Base-by-base conservation (phyloP, 1,140 invertebrate genomes). In the Meloidogyne hapla region DNA sequence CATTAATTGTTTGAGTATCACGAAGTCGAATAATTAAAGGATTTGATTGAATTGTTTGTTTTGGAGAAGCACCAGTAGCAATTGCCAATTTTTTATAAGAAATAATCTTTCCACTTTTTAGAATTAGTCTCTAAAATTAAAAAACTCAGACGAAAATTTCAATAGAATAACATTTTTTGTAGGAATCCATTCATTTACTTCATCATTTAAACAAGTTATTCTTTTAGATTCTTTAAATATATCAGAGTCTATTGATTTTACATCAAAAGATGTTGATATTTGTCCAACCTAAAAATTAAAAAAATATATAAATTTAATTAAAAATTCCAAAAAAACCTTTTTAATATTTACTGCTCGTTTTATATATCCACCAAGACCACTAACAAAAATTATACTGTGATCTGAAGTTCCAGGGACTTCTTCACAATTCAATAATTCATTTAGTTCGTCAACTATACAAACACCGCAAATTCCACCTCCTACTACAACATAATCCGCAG, bases 401-500 rank as follows among this genome's bases (percentile, higher is more conserved):
- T 42, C 8, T 13, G 40, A 76, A 21, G 69, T 56, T 21, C 38
- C 40, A 33, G 75, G 21, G n/a, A 63, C 67, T 61, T 72, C 48
- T 64, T 13, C 38, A 33, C 42, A 28, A 25, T 74, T 64, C n/a
- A 79, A 18, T 25, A 79, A 63, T 48, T 69, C 67, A 65, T 56
- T 28, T 28, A 80, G 33, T 13, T 80, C 79, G 45, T 80, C 69
- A 10, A 80, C 77, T 61, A 56, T 61, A 23, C 79, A 80, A 64
- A 80, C 79, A 6, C 79, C 79, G 18, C 80, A 80, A 9, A 80
- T 74, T 25, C 79, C 79, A 40, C 79, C 79, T 12, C 79, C 79
- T 15, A 80, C 79, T 26, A 80, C 65, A 18, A 80, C 77, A 38
- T 67, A 77, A 63, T 78, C 64, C 23, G 68, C 74, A 5, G 12